Conservation (phyloP, 2,797 vertebrate genomes). For the Melanotaenia nigrans region DNA sequence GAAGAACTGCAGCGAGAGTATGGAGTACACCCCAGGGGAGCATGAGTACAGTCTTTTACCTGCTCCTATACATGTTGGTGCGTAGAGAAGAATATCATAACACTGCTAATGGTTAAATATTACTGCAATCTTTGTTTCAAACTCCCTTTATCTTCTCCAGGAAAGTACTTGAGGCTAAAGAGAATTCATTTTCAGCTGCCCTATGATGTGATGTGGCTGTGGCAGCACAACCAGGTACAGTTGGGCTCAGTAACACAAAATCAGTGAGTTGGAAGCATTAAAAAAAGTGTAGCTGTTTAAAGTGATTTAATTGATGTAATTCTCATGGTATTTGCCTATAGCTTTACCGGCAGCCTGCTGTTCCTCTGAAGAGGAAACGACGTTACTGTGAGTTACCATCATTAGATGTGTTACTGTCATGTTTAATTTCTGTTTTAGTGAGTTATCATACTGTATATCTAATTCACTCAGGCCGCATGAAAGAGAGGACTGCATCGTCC, state of each 20-base stretch:
- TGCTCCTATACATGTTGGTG: slow-evolving; percentile 95
- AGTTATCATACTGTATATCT: not conserved
- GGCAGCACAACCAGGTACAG: slow-evolving; percentile 96
- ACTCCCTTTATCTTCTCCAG: slow-evolving; percentile 70
- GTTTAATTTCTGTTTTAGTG: slow-evolving; percentile 21
- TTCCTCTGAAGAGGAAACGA: slow-evolving; percentile 80
- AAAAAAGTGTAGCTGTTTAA: slow-evolving; percentile 2
- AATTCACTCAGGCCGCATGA: slow-evolving; percentile 83
- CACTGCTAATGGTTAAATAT: not conserved
- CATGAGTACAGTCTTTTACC: slow-evolving; percentile 92
- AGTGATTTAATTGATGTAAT: slow-evolving; percentile 12
- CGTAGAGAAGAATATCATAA: slow-evolving; percentile 73
- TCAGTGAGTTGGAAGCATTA: slow-evolving; percentile 4
- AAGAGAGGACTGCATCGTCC: slow-evolving; percentile 88
- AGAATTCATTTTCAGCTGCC: slow-evolving; percentile 97
- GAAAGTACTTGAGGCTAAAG: slow-evolving; percentile 97
- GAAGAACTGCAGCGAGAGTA: slow-evolving; percentile 86
- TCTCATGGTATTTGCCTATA: slow-evolving; percentile 55
- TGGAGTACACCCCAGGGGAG: slow-evolving; percentile 91
- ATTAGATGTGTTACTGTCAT: slow-evolving; percentile 11
- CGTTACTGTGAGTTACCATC: slow-evolving; percentile 76
- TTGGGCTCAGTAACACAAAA: slow-evolving; percentile 34
- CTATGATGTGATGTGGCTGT: slow-evolving; percentile 97
- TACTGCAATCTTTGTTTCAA: slow-evolving; percentile 2
- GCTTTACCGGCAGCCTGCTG: slow-evolving; percentile 77